Conservation (phyloP, 2,113 vertebrate species). For the Gracilinanus agilis region DNA sequence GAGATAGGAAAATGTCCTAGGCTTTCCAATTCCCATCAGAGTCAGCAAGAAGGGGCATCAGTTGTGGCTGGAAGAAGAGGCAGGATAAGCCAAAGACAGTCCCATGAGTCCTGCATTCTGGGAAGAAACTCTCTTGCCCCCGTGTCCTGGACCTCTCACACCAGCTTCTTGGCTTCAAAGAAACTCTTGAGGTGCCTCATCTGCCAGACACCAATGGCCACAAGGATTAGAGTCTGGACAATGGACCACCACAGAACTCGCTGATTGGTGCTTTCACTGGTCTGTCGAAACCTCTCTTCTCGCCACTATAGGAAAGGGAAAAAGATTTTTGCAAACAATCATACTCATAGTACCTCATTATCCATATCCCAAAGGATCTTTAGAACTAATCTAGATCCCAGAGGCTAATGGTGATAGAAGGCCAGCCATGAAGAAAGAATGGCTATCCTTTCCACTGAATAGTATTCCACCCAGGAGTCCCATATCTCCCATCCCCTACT, state of each 20-base stretch:
- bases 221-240: slow-evolving; percentile 94
- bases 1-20: not conserved
- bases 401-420: not conserved
- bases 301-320: slow-evolving; percentile 86
- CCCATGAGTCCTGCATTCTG: slow-evolving; percentile 34
- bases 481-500: not conserved
- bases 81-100: not conserved
- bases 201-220: slow-evolving; percentile 95
- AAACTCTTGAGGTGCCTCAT: slow-evolving; percentile 97
- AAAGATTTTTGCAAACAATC: not conserved
- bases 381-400: not conserved
- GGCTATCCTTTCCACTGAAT: not conserved
- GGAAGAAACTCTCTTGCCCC: slow-evolving; percentile 43
- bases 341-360: not conserved
- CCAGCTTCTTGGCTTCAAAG: slow-evolving; percentile 96
- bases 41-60: not conserved
- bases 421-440: not conserved
- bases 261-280: slow-evolving; percentile 95
- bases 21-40: not conserved
- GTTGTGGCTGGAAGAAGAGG: not conserved
- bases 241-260: slow-evolving; percentile 96
- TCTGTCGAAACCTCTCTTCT: slow-evolving; percentile 94
- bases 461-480: not conserved
- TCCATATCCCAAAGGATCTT: not conserved
- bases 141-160: slow-evolving; percentile 81